These are phyloP conservation scores for Artibeus lituratus DNA, from an alignment of 2,797 vertebrate genomes.

Conservation along the genomic window DNA sequence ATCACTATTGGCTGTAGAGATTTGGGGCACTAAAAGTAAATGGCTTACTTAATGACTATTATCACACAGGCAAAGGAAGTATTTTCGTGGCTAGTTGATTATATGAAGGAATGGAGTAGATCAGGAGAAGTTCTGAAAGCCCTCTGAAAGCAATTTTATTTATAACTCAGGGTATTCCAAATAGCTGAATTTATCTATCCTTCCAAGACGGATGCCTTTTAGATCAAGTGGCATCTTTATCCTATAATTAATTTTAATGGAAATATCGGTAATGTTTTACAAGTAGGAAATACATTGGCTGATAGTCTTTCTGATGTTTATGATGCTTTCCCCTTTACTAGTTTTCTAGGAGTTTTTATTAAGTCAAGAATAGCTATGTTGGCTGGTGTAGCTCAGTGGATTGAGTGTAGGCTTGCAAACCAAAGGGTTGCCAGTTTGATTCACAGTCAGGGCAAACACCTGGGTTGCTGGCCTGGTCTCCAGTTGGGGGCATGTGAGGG, in stretches of 20 bases:
- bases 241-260: background rate
- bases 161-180: background rate
- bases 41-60: background rate
- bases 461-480: too few relatives aligned
- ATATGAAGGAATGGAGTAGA: background rate
- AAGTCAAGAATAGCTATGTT: background rate
- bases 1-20: background rate
- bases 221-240: background rate
- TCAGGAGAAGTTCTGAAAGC: background rate
- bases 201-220: background rate
- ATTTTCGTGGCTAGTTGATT: background rate
- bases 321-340: background rate
- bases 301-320: background rate
- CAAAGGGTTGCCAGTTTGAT: too few relatives aligned
- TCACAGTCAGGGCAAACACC: too few relatives aligned
- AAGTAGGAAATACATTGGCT: background rate
- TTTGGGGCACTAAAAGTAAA: background rate
- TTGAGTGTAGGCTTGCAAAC: background rate
- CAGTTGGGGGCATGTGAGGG: too few relatives aligned
- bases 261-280: background rate
- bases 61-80: background rate
- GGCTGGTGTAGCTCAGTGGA: too few relatives aligned
- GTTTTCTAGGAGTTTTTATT: background rate
- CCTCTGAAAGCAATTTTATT: background rate
- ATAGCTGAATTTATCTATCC: background rate